Evolutionary conservation across 2,888 invertebrate species (phyloP).

Genomic region (Pocota personata): DNA sequence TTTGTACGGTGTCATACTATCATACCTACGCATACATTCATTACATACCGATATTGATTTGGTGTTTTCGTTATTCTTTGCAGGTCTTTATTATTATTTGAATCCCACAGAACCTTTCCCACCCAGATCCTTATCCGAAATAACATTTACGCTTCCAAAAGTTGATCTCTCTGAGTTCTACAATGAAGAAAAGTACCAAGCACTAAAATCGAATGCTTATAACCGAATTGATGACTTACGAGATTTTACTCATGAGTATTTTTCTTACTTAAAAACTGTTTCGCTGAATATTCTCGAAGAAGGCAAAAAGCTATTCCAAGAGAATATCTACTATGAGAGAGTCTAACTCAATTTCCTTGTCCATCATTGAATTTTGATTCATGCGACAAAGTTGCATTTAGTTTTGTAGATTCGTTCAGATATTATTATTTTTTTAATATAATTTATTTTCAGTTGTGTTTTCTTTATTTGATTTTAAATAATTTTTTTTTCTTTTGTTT

Average conservation of each 20-base stretch:
- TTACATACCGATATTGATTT: constrained; percentile 42
- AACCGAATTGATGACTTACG: constrained; percentile 84
- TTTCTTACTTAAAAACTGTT: constrained; percentile 83
- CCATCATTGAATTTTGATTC: not conserved
- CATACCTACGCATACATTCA: constrained; percentile 2
- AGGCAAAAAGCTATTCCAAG: constrained; percentile 82
- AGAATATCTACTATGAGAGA: constrained; percentile 78
- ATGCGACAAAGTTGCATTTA: constrained; percentile 37
- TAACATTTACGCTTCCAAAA: constrained; percentile 78
- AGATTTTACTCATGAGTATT: constrained; percentile 81
- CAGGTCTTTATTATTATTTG: constrained; percentile 82
- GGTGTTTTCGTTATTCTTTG: constrained; percentile 69
- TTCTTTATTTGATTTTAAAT: too few species aligned
- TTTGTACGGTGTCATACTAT: not conserved
- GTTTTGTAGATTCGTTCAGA: constrained; percentile 9
- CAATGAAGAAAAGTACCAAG: constrained; percentile 78
- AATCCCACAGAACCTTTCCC: constrained; percentile 82
- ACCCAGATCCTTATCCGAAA: constrained; percentile 79
- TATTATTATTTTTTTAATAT: constrained; percentile 14
- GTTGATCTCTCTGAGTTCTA: constrained; percentile 78
- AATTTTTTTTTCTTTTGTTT: constrained; percentile 21
- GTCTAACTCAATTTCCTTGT: constrained; percentile 71
- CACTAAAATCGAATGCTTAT: constrained; percentile 83
- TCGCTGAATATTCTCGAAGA: constrained; percentile 84
- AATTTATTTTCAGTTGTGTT: constrained; percentile 24